Base-by-base conservation (phyloP, 2,797 vertebrate species). In the Paedocypris micromegethes region DNA sequence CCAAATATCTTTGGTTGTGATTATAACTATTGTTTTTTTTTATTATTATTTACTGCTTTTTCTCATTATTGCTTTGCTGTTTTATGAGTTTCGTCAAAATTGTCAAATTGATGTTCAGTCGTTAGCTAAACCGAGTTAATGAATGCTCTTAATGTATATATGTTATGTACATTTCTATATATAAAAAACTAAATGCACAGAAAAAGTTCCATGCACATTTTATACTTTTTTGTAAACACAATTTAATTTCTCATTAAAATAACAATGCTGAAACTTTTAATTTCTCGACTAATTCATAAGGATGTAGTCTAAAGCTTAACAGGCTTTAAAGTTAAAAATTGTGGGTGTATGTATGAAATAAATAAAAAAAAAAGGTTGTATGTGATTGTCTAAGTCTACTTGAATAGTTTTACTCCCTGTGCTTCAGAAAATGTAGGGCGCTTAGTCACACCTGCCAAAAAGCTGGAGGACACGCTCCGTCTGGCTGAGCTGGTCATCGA, bases 341-440 rank as follows among this genome's bases (percentile, higher is more conserved):
- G 23, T 1, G 23, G 23, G 23, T 23, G 23, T 23, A 23, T 23
- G 23, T 23, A 23, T 23, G 23, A 23, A 23, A 23, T 23, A 23
- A 23, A 23, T 23, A 1, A 23, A 23, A 23, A 23, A 23, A 23
- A 23, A 23, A 23, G 23, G 1, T 23, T 54, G 44, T 58, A 5
- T 55, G 55, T 55, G 7, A 23, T 44, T 55, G 43, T 38, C 9
- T 42, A 54, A 68, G 53, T 53, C 62, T 46, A 5, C 55, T 9
- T 90, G 95, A 90, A 95, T 83, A 81, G 70, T 66, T 83, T 82
- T 66, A 79, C 86, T 23, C 87, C 91, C 89, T 98, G 87, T 94
- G 88, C 93, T 92, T 79, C 91, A 99, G 97, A 99, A 88, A 98
- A 98, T 88, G 94, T 97, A 89, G 97, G 96, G 74, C 93, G 93